Evolutionary conservation across 2,888 invertebrate species (phyloP), one percentile per base, ranked within the genome.

Genomic region (Diloba caeruleocephala): DNA sequence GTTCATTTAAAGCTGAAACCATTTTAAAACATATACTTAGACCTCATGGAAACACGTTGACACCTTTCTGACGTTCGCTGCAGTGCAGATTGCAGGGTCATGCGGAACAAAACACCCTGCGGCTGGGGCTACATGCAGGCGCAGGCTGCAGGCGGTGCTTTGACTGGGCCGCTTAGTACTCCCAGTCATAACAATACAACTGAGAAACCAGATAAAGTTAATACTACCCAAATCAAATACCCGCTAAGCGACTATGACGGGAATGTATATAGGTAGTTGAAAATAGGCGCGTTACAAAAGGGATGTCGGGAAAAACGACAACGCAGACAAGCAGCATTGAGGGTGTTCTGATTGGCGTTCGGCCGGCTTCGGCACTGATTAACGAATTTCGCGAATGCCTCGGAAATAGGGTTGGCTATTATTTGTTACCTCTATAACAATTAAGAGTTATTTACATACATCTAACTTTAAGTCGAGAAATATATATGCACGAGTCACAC

Each of bases 321-420:
- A 59, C 41, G 34, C 25, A 45, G 48, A 61, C 51, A 63, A 56
- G 66, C 53, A 62, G 59, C 62, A 68, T 46, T 76, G 82, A 80
- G 78, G 82, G 76, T 76, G 61, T 68, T 60, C 71, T 81, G 83
- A 84, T 82, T 83, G 84, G 82, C 81, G 71, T 72, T 69, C 74
- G 65, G 61, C 61, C 58, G 63, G 73, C 71, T 74, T 72, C 77
- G 76, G 74, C 77, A 70, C 76, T 84, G 84, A 86, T 84, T 84
- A 84, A 82, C 81, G 82, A 84, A 84, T 84, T 79, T 84, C 74
- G 56, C 79, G 76, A 78, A 80, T 81, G 71, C 79, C 81, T 57
- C 41, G 44, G 8, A 34, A 13, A 32, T 54, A 75, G 71, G 70
- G 74, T 25, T 76, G 63, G 4, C 52, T 37, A 44, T 45, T 21